Evolutionary conservation across 2,888 invertebrate genomes (phyloP), one percentile per base, ranked within the genome.

Genomic region (Conistra vaccinii): DNA sequence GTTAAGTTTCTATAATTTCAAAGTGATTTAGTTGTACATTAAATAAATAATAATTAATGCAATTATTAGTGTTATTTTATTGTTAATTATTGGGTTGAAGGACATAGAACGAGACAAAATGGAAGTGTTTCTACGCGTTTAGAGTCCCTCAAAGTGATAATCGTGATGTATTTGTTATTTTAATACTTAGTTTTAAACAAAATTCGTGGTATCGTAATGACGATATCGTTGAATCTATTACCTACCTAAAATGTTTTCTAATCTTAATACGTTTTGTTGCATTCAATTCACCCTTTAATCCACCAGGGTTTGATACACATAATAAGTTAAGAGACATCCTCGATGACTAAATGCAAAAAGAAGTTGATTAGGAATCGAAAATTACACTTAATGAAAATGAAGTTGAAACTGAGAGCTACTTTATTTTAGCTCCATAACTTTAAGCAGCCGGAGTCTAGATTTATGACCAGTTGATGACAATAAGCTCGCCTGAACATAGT

Each of bases 41-140:
- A 32, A 68, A n/a, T 60, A 51, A n/a, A 23, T 17, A 45, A 23
- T 69, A 6, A 55, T 35, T 4, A 29, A n/a, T 39, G 29, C 14
- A n/a, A n/a, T n/a, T n/a, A n/a, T n/a, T n/a, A n/a, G 3, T 39
- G 7, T 57, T 39, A 20, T 67, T 70, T 78, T 78, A 10, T 26
- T 53, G 12, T 53, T 53, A n/a, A n/a, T 53, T 53, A 53, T n/a
- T 20, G 6, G 45, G 20, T 17, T 45, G 17, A 45, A 17, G 4
- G 45, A 6, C 45, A 42, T 3, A 42, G 42, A 42, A 42, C 12
- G 12, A 42, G 42, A 42, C 42, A 42, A 2, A 12, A 42, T 42
- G 42, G 42, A 42, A 14, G 5, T 45, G 45, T 20, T 20, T 20
- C 20, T 48, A 42, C 42, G 42, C 42, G 6, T 45, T 48, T 48